Percentiles rank a stretch among this genome's conserved stretches.
phyloP scores from a whole-genome alignment of 2,888 invertebrate species.

The Plagiodera versicolora region DNA sequence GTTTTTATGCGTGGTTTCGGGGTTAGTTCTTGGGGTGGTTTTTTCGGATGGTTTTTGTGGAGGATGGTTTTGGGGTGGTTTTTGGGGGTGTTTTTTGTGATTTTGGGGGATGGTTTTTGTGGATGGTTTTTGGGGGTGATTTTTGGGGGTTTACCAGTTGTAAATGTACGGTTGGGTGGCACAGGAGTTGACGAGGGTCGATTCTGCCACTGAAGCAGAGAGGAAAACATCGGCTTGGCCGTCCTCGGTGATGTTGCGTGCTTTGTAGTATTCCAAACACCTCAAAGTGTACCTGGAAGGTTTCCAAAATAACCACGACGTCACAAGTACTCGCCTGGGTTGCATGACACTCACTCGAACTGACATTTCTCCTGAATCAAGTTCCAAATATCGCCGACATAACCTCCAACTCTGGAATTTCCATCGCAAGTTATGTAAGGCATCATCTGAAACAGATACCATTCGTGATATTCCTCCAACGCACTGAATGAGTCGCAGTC shows the following conservation, averaged over 20 bases:
- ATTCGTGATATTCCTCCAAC: neutral
- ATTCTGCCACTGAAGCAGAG: slow-evolving; percentile 43
- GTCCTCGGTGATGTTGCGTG: slow-evolving; percentile 38
- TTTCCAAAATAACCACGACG: too few relatives aligned
- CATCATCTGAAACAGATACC: neutral
- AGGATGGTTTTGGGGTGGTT: neutral
- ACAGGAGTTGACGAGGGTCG: slow-evolving; percentile 36
- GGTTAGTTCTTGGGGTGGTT: neutral
- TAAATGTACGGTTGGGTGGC: slow-evolving; percentile 50
- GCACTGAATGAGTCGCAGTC: too few relatives aligned
- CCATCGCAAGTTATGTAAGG: slow-evolving; percentile 45
- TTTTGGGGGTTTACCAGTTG: slow-evolving; percentile 43
- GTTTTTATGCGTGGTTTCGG: slow-evolving; percentile 5
- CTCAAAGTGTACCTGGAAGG: slow-evolving; percentile 12
- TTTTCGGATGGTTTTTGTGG: neutral
- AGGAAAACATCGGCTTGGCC: slow-evolving; percentile 47
- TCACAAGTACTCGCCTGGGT: too few relatives aligned
- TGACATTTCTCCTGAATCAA: slow-evolving; percentile 47
- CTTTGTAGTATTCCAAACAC: slow-evolving; percentile 22
- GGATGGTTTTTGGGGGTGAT: neutral
- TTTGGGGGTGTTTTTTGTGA: slow-evolving; percentile 3
- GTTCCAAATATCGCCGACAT: slow-evolving; percentile 53
- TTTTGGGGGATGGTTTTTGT: neutral
- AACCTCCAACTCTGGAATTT: neutral
- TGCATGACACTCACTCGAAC: slow-evolving; percentile 53